phyloP scores from a whole-genome alignment of 1,140 invertebrate species.

The Cotesia typhae region DNA sequence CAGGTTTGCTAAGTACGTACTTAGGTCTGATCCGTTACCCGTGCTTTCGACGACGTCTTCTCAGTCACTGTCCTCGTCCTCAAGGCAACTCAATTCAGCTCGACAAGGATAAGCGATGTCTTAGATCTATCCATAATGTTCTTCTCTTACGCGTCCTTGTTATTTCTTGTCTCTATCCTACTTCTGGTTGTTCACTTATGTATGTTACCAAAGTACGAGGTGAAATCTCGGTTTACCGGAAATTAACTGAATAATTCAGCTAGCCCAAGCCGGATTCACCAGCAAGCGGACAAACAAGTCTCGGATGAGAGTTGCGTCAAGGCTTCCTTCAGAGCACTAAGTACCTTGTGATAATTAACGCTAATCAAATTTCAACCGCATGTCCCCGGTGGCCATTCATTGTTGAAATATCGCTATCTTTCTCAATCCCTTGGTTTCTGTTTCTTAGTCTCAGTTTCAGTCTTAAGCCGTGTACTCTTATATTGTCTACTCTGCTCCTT shows the following conservation, averaged over 20 bases:
- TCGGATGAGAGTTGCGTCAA: background rate
- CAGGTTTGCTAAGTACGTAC: constrained; percentile 63
- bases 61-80: background rate
- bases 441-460: background rate
- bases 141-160: no score
- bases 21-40: constrained; percentile 61
- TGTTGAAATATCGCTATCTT: background rate
- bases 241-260: constrained; percentile 64
- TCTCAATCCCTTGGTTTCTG: background rate
- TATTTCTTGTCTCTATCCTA: background rate
- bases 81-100: no score
- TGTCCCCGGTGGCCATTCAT: background rate
- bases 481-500: no score
- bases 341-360: constrained; percentile 32
- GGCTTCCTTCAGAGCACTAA: no score
- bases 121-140: background rate
- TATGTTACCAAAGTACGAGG: background rate
- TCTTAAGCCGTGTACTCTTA: no score
- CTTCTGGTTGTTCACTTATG: constrained; percentile 7
- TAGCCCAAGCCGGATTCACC: constrained; percentile 2
- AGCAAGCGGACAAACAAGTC: constrained; percentile 15
- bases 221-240: constrained; percentile 58
- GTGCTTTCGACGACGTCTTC: background rate
- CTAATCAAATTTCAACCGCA: constrained; percentile 34
- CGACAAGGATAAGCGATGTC: constrained; percentile 14